Evolutionary conservation across 2,888 invertebrate species (phyloP).

Genomic region (Heliconius hortense): DNA sequence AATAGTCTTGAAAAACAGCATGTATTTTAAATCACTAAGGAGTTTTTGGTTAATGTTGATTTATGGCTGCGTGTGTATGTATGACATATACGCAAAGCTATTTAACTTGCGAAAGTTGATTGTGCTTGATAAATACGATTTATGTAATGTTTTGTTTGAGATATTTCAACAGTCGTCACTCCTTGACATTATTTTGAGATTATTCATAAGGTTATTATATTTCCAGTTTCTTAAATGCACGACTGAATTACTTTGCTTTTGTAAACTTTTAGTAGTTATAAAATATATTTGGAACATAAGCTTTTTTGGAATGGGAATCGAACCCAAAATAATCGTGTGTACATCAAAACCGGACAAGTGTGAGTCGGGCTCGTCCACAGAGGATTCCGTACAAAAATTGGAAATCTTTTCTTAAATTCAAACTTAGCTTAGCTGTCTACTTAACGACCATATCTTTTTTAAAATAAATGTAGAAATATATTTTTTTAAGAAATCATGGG

Average conservation of each 20-base stretch:
- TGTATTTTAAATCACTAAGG: constrained; percentile 24
- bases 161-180: constrained; percentile 20
- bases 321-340: no score
- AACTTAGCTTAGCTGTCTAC: no score
- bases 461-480: no score
- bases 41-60: constrained; percentile 30
- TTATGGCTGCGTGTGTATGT: constrained; percentile 23
- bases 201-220: not conserved
- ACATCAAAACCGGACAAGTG: no score
- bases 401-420: no score
- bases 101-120: constrained; percentile 30
- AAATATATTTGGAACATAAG: not conserved
- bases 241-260: not conserved
- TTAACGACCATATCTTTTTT: no score
- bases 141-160: constrained; percentile 26
- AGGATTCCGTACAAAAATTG: no score
- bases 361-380: no score
- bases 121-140: constrained; percentile 32
- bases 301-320: not conserved
- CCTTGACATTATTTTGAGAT: constrained; percentile 28
- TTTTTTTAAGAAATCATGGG: no score
- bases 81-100: constrained; percentile 28
- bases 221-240: constrained; percentile 1
- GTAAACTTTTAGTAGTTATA: not conserved
- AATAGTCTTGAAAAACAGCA: constrained; percentile 46